These are phyloP conservation scores for Phaetusa simplex DNA, from an alignment of 2,113 vertebrate genomes.

Conservation along the genomic window DNA sequence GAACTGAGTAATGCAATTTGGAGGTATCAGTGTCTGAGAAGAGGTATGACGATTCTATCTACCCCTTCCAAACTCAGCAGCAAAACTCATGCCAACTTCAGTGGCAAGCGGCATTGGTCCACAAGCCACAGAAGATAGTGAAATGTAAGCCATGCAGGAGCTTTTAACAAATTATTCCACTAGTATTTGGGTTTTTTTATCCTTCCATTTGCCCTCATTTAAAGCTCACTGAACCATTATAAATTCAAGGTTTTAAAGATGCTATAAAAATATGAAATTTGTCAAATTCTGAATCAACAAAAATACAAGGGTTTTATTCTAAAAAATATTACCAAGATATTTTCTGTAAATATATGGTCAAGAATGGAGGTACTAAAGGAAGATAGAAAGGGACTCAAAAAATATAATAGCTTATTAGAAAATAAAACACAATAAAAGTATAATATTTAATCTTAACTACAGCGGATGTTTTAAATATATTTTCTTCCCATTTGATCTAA, in stretches of 20 bases:
- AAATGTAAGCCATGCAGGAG: neutral
- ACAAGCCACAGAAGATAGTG: neutral
- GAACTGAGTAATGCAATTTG: neutral
- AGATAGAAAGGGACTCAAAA: neutral
- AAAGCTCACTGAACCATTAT: neutral
- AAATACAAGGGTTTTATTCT: neutral
- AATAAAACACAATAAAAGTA: neutral
- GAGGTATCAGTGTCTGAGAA: neutral
- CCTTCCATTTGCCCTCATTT: neutral
- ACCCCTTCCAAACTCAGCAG: neutral
- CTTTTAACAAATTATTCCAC: neutral
- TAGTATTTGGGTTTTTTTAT: neutral
- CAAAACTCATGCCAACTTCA: neutral
- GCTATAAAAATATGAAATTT: neutral
- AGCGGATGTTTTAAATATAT: neutral
- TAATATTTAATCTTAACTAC: neutral
- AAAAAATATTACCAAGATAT: neutral
- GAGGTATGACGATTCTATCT: neutral
- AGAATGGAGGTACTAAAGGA: neutral
- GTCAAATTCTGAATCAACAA: neutral
- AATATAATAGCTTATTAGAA: neutral
- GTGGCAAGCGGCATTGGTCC: neutral
- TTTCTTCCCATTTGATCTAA: neutral
- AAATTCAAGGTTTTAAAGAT: neutral
- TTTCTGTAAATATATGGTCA: neutral